Evolutionary conservation across 1,140 invertebrate species (phyloP).

Genomic region (Drosophila tani): DNA sequence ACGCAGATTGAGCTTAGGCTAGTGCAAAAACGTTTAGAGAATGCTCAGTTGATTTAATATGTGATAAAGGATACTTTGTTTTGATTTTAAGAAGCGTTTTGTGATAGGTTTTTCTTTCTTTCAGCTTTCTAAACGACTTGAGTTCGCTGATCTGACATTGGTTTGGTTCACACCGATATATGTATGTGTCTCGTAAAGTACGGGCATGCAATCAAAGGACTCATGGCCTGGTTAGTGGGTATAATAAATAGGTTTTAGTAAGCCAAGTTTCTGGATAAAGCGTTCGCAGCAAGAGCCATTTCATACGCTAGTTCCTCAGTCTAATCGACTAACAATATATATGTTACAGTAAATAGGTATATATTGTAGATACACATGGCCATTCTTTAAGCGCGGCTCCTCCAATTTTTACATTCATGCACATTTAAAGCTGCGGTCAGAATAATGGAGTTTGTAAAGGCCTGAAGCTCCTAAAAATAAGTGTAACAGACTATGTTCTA

Average conservation of each 20-base stretch:
- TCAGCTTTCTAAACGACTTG: slow-evolving; percentile 11
- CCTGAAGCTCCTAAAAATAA: background rate
- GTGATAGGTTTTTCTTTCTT: slow-evolving; percentile 3
- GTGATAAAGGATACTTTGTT: background rate
- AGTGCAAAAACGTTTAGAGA: slow-evolving; percentile 39
- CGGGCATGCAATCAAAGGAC: slow-evolving; percentile 35
- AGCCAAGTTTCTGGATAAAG: slow-evolving; percentile 43
- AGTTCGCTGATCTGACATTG: slow-evolving; percentile 13
- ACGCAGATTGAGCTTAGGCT: slow-evolving; percentile 39
- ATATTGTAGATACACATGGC: slow-evolving; percentile 47
- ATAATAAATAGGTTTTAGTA: slow-evolving; percentile 45
- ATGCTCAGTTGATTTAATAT: slow-evolving; percentile 30
- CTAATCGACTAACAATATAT: slow-evolving; percentile 58
- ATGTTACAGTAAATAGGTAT: slow-evolving; percentile 64
- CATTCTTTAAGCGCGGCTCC: slow-evolving; percentile 33
- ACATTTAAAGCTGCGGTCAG: slow-evolving; percentile 7
- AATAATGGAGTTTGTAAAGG: slow-evolving; percentile 2
- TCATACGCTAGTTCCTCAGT: slow-evolving; percentile 52
- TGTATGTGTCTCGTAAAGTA: slow-evolving; percentile 13
- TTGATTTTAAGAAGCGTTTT: slow-evolving; percentile 35
- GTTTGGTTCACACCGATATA: slow-evolving; percentile 10
- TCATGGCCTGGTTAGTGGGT: slow-evolving; percentile 40
- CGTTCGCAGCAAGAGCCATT: slow-evolving; percentile 25
- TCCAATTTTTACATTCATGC: slow-evolving; percentile 32
- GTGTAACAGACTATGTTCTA: no score